Evolutionary conservation across 1,140 invertebrate genomes (phyloP).

Genomic region (Scaptomyza montana): DNA sequence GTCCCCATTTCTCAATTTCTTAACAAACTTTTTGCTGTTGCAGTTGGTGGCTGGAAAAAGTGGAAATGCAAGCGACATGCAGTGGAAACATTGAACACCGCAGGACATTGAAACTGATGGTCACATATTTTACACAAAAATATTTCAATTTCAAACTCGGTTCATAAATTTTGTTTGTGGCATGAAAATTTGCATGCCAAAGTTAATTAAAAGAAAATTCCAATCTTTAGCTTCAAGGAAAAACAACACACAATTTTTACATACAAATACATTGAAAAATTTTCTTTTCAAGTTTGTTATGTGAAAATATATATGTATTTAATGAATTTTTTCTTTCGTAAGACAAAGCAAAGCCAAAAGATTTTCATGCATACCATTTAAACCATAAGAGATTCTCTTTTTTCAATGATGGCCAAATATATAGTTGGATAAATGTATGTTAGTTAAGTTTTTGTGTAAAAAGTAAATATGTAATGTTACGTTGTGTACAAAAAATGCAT

Average conservation of each 20-base stretch:
- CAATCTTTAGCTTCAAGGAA: constrained; percentile 25
- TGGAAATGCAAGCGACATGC: constrained; percentile 10
- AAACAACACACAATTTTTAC: neutral
- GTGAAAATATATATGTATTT: neutral
- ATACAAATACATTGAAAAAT: neutral
- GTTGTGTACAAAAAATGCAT: neutral
- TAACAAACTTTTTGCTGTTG: constrained; percentile 9
- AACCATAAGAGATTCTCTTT: neutral
- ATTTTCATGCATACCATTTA: neutral
- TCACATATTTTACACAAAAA: constrained; percentile 15
- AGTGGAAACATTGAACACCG: constrained; percentile 11
- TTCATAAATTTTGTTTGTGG: constrained; percentile 21
- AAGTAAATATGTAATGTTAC: constrained; percentile 5
- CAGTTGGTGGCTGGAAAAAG: neutral
- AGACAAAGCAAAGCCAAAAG: neutral
- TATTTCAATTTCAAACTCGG: constrained; percentile 39
- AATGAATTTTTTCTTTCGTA: neutral
- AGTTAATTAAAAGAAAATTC: constrained; percentile 67
- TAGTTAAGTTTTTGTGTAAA: neutral
- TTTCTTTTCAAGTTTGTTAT: too few species aligned
- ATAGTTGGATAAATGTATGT: neutral
- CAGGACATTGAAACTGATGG: constrained; percentile 26
- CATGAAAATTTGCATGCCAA: constrained; percentile 16
- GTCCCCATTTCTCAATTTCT: constrained; percentile 4
- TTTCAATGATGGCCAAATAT: neutral